These are phyloP conservation scores for Montipora sp. DNA, from an alignment of 64 coral and sea anemone genomes.

Conservation along the genomic window DNA sequence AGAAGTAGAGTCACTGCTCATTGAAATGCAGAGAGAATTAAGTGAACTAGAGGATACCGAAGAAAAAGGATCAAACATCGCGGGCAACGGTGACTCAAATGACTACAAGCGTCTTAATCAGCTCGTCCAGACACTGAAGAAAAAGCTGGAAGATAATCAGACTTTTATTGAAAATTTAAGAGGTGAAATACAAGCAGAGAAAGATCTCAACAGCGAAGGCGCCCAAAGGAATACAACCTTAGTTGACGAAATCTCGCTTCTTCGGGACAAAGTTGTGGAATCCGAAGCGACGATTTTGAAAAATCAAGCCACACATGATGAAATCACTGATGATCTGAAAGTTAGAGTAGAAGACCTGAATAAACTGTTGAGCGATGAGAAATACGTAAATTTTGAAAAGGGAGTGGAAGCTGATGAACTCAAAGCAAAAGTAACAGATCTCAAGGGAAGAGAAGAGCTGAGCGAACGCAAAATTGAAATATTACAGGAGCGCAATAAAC, in stretches of 20 bases:
- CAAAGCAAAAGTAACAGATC: constrained; percentile 7
- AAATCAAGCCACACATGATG: constrained; percentile 22
- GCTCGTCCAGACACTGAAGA: constrained; percentile 22
- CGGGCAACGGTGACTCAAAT: neutral
- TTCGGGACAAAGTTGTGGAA: neutral
- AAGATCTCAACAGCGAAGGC: neutral
- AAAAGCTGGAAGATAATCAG: constrained; percentile 37
- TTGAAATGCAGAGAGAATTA: constrained; percentile 23
- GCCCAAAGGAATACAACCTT: constrained; percentile 45
- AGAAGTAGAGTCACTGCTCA: constrained; percentile 1
- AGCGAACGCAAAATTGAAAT: constrained; percentile 22
- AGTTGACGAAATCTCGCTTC: constrained; percentile 25
- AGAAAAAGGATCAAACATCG: neutral
- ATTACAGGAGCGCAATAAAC: constrained; percentile 29
- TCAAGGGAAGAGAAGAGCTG: neutral
- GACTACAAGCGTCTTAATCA: neutral
- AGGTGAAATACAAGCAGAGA: constrained; percentile 6
- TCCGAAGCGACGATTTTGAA: constrained; percentile 10
- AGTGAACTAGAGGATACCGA: neutral
- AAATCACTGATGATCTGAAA: constrained; percentile 38
- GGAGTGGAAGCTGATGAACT: neutral
- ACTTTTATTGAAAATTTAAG: constrained; percentile 25
- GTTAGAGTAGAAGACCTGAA: constrained; percentile 5
- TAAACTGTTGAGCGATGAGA: neutral
- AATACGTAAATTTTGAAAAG: neutral